Evolutionary conservation across 1,140 invertebrate genomes (phyloP).

Genomic region (Diploscapter pachys): DNA sequence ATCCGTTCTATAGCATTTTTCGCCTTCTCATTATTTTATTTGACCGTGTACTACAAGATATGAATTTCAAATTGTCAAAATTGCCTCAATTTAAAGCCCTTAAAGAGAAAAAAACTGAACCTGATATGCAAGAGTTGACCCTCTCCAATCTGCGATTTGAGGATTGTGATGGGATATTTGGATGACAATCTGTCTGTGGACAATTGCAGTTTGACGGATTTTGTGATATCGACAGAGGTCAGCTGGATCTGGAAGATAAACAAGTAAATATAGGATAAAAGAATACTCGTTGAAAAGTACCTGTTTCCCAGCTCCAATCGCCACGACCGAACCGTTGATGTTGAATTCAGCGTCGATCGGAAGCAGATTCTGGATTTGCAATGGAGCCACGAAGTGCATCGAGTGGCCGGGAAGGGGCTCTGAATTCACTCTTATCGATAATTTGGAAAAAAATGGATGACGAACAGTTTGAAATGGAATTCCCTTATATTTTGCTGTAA

Average conservation of each 20-base stretch:
- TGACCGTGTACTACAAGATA: no score
- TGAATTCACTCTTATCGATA: slow-evolving; percentile 61
- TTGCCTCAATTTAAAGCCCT: neutral
- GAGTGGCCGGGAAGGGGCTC: slow-evolving; percentile 72
- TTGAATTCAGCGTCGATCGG: slow-evolving; percentile 66
- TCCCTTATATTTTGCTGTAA: no score
- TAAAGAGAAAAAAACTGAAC: neutral
- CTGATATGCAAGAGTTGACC: slow-evolving; percentile 8
- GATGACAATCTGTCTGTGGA: slow-evolving; percentile 24
- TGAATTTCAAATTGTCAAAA: neutral
- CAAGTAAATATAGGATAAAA: neutral
- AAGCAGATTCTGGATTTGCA: slow-evolving; percentile 71
- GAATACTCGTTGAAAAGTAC: slow-evolving; percentile 48
- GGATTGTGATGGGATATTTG: neutral
- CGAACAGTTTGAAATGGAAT: neutral
- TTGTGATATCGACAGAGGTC: slow-evolving; percentile 17
- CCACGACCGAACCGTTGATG: slow-evolving; percentile 51
- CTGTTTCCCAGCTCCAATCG: slow-evolving; percentile 67
- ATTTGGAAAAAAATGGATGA: no score
- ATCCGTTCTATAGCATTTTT: no score
- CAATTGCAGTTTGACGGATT: slow-evolving; percentile 6
- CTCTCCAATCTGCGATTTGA: slow-evolving; percentile 13
- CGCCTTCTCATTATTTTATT: neutral
- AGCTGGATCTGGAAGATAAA: neutral
- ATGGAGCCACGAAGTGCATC: slow-evolving; percentile 76